These are phyloP conservation scores for Tenebrio molitor DNA, from an alignment of 1,140 invertebrate genomes.

Conservation along the genomic window DNA sequence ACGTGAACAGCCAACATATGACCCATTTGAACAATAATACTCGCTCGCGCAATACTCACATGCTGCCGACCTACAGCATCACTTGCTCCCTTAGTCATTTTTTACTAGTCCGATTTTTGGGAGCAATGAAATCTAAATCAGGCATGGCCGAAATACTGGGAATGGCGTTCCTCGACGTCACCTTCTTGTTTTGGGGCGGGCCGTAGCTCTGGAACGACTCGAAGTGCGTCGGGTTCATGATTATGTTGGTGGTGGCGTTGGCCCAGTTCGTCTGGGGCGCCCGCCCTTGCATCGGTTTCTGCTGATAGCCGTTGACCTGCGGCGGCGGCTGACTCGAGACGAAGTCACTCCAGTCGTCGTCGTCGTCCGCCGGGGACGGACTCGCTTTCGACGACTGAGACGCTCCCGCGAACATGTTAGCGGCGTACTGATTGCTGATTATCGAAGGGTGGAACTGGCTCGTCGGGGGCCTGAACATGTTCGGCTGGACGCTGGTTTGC, in stretches of 20 bases:
- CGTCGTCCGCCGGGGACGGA: slow-evolving; percentile 64
- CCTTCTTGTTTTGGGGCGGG: slow-evolving; percentile 28
- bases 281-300: not conserved
- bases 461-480: slow-evolving; percentile 53
- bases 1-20: not conserved
- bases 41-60: not conserved
- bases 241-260: slow-evolving; percentile 56
- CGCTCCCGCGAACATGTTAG: not conserved
- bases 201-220: slow-evolving; percentile 49
- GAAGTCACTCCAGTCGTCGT: slow-evolving; percentile 77
- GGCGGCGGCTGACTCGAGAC: slow-evolving; percentile 69
- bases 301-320: slow-evolving; percentile 6
- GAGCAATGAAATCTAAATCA: slow-evolving; percentile 68
- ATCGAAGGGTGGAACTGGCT: slow-evolving; percentile 59
- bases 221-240: slow-evolving; percentile 57
- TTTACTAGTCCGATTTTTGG: slow-evolving; percentile 59
- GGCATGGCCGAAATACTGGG: slow-evolving; percentile 67
- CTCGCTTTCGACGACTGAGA: not conserved
- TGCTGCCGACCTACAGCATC: slow-evolving; percentile 56
- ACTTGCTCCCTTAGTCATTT: slow-evolving; percentile 64
- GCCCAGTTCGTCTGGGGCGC: slow-evolving; percentile 38
- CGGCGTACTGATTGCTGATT: slow-evolving; percentile 60
- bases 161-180: slow-evolving; percentile 57
- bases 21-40: not conserved
- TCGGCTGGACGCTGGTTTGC: slow-evolving; percentile 16